Evolutionary conservation across 2,888 invertebrate species (phyloP), one percentile per base, ranked within the genome.

Genomic region (Harpagoxenus sublaevis): DNA sequence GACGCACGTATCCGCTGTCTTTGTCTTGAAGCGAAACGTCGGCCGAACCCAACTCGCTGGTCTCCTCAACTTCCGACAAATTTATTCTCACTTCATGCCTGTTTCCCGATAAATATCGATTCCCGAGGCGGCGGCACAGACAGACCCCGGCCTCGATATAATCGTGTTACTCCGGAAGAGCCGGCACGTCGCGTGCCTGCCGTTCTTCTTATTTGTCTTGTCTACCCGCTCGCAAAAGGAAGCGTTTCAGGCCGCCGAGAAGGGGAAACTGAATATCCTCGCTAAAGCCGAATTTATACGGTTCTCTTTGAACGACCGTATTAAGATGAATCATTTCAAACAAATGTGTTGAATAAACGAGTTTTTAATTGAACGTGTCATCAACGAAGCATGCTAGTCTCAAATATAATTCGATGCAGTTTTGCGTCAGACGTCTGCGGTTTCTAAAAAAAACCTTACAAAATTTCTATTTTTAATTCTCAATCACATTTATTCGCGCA

Each of bases 81-180:
- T 94, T 94, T 93, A 92, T 93, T 93, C 92, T 92, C 90, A 87
- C 90, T 88, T 89, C 85, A 88, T 88, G 85, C 79, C 82, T 85
- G 85, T 75, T 68, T 83, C 55, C 60, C 90, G 84, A 92, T 91
- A 86, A 87, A 86, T 93, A 94, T 94, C 94, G 94, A 94, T 94
- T 92, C 89, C 88, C 84, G 87, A 85, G 82, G 87, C 86, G 71
- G 57, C 57, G 68, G 66, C 70, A 51, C 65, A 45, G 39, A 23
- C 78, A 70, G 60, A 28, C 71, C 63, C 23, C 63, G 71, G 79
- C 84, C 82, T 89, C 90, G 89, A 90, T 92, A 91, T 93, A 94
- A 94, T 94, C 93, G 92, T 88, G 92, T 94, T 94, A 93, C 90
- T 90, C 88, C 91, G 91, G 88, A 91, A 92, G 66, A 68, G 90